Percentiles rank a stretch among this genome's conserved stretches.
phyloP scores from a whole-genome alignment of 1,140 invertebrate species.

The Gyrodactylus salaris region DNA sequence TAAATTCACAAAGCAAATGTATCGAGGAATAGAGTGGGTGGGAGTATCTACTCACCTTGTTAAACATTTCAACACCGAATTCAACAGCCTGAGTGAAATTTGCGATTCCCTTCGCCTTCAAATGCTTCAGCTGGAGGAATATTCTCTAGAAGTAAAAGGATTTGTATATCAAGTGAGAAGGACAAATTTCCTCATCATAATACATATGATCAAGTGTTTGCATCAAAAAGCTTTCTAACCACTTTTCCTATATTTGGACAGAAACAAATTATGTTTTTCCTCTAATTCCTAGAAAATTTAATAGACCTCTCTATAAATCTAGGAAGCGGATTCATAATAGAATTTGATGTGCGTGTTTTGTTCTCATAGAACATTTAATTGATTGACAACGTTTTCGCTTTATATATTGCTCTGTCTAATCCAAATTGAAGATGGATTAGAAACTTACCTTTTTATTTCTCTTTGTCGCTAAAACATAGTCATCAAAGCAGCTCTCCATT shows the following conservation, averaged over 20 bases:
- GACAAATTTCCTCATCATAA: neutral
- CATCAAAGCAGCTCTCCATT: neutral
- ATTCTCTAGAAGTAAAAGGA: slow-evolving; percentile 15
- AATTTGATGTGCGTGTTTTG: no score
- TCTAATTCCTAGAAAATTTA: no score
- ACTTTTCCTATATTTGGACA: no score
- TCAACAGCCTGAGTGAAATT: slow-evolving; percentile 14
- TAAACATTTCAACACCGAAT: slow-evolving; percentile 17
- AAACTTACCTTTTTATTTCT: slow-evolving; percentile 1
- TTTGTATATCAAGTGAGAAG: neutral
- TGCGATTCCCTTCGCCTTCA: slow-evolving; percentile 15
- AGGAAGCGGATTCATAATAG: no score
- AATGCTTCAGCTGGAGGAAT: slow-evolving; percentile 12
- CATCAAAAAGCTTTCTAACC: no score
- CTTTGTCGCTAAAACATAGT: neutral
- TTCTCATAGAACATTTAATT: no score
- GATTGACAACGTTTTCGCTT: no score
- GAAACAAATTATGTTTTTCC: no score
- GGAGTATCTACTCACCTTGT: slow-evolving; percentile 16
- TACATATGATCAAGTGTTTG: no score
- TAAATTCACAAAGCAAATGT: no score
- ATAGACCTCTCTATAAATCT: no score
- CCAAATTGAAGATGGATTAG: neutral
- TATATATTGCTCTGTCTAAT: neutral
- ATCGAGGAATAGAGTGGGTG: no score